Evolutionary conservation across 2,113 vertebrate species (phyloP).

Genomic region (Ibidorhyncha struthersii): DNA sequence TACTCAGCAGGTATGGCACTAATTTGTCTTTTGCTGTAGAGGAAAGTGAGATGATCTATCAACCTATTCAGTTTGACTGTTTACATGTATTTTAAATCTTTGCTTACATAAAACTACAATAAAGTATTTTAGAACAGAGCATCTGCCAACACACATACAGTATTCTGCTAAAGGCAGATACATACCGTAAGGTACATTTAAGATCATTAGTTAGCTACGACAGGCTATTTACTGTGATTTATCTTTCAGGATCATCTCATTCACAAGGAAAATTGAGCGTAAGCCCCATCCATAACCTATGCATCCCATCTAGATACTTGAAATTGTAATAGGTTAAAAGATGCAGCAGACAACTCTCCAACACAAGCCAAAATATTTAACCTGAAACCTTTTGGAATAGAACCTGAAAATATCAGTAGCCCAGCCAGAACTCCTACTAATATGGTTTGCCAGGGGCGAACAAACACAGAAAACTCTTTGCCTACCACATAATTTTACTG

Average conservation of each 20-base stretch:
- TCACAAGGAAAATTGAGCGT: constrained; percentile 70
- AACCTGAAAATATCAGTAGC: constrained; percentile 58
- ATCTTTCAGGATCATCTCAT: constrained; percentile 66
- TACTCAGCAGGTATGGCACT: neutral
- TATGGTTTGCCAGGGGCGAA: constrained; percentile 69
- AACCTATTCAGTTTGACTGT: neutral
- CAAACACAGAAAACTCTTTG: constrained; percentile 45
- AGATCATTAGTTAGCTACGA: constrained; percentile 45
- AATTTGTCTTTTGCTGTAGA: neutral
- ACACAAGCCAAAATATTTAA: constrained; percentile 70
- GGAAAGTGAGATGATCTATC: neutral
- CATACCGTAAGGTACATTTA: neutral
- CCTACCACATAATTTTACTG: constrained; percentile 59
- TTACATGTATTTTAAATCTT: constrained; percentile 35
- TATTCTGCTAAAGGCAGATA: constrained; percentile 25
- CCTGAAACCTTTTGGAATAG: constrained; percentile 67
- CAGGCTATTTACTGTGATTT: constrained; percentile 67
- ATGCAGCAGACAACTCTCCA: constrained; percentile 59
- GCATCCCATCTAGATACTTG: constrained; percentile 63
- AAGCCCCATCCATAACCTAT: constrained; percentile 70
- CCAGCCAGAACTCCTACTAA: constrained; percentile 68
- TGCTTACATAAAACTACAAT: constrained; percentile 46
- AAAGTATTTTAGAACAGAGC: constrained; percentile 35
- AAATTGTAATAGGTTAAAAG: constrained; percentile 67
- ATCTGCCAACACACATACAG: neutral